Evolutionary conservation across 2,888 invertebrate genomes (phyloP).

Genomic region (Ganaspis brasiliensis): DNA sequence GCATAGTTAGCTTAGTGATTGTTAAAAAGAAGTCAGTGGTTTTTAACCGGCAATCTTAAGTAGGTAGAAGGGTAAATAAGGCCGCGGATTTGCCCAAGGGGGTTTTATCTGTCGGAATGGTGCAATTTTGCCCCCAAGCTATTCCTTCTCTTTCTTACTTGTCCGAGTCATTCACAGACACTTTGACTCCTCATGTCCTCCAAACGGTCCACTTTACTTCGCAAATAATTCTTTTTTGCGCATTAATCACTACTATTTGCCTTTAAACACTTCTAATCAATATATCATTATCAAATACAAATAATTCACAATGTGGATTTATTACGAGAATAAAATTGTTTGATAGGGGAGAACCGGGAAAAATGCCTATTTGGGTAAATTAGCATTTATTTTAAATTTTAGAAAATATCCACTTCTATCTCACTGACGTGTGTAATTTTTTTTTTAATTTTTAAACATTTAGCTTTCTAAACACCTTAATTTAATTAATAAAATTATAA

Average conservation of each 20-base stretch:
- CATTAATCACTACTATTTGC: neutral
- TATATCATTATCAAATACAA: neutral
- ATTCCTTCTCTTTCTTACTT: constrained; percentile 61
- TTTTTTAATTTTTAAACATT: too few relatives aligned
- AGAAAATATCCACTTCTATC: too few relatives aligned
- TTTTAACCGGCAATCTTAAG: constrained; percentile 51
- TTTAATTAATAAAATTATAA: too few relatives aligned
- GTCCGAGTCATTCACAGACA: constrained; percentile 30
- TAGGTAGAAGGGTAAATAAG: constrained; percentile 78
- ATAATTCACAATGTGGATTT: too few relatives aligned
- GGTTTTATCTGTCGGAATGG: constrained; percentile 77
- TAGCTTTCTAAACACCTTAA: too few relatives aligned
- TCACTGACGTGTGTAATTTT: too few relatives aligned
- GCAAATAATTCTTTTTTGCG: neutral
- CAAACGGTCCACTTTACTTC: neutral
- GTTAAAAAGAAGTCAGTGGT: constrained; percentile 53
- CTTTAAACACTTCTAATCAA: neutral
- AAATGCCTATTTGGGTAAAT: too few relatives aligned
- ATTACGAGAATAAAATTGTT: too few relatives aligned
- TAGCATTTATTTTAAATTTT: too few relatives aligned
- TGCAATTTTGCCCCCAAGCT: constrained; percentile 78
- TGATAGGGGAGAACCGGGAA: too few relatives aligned
- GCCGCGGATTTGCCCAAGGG: constrained; percentile 80
- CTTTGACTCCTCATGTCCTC: constrained; percentile 22
- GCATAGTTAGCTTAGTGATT: constrained; percentile 52